Percentiles rank a stretch among this genome's conserved stretches.
These are phyloP conservation scores for Chelidonichthys spinosus DNA, from an alignment of 2,797 vertebrate species.

Conservation along the genomic window DNA sequence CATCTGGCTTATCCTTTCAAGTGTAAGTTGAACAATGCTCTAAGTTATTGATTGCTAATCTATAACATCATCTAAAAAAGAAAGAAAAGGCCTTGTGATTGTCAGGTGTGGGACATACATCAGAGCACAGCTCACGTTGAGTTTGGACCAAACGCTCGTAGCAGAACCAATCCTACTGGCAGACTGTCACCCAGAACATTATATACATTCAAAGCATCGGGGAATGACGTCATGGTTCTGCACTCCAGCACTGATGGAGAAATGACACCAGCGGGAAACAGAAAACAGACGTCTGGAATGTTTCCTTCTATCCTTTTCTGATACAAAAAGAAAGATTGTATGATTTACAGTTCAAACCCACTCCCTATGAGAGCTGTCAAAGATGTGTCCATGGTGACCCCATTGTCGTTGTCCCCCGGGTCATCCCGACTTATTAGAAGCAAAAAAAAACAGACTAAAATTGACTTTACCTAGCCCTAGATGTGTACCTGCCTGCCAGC, in stretches of 20 bases:
- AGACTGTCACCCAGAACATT: conserved; percentile 68
- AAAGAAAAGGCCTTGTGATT: conserved; percentile 25
- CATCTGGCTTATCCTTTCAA: conserved; percentile 68
- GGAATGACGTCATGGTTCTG: conserved; percentile 62
- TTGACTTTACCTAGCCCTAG: no score
- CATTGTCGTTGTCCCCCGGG: no score
- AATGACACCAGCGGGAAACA: conserved; percentile 53
- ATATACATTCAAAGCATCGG: conserved; percentile 54
- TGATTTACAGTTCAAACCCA: not conserved
- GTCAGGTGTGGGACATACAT: conserved; percentile 47
- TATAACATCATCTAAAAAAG: conserved; percentile 56
- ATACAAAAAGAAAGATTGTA: conserved; percentile 10
- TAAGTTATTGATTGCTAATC: conserved; percentile 74
- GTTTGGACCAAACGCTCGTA: conserved; percentile 37
- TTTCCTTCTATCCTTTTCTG: conserved; percentile 26
- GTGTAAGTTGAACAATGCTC: conserved; percentile 57
- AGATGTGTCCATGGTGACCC: conserved; percentile 1
- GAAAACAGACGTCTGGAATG: conserved; percentile 38
- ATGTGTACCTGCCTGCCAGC: no score
- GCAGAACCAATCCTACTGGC: conserved; percentile 48
- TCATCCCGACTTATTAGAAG: no score
- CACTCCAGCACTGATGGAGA: conserved; percentile 52
- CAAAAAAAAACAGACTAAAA: no score
- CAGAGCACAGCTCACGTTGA: conserved; percentile 49
- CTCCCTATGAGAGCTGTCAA: not conserved